Evolutionary conservation across 1,140 invertebrate species (phyloP).

Genomic region (Aphaenogaster floridana): DNA sequence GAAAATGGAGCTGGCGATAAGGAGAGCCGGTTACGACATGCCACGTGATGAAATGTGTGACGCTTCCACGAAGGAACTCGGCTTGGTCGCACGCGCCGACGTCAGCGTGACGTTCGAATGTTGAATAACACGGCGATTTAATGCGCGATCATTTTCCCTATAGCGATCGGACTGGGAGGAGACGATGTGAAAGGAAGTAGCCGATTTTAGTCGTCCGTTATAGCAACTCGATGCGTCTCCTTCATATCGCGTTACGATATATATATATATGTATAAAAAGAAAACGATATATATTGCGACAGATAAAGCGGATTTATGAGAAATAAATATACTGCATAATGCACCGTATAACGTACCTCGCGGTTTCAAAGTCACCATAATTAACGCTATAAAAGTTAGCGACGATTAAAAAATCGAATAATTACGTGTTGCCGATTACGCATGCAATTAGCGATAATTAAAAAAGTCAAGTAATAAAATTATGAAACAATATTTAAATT

Average conservation of each 20-base stretch:
- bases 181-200: constrained; percentile 51
- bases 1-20: constrained; percentile 54
- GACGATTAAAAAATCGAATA: not conserved
- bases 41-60: constrained; percentile 44
- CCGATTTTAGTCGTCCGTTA: constrained; percentile 50
- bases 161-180: constrained; percentile 21
- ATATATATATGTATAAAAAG: not conserved
- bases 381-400: not conserved
- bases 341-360: no score
- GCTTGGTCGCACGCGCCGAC: constrained; percentile 50
- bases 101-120: constrained; percentile 58
- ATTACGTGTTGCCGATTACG: not conserved
- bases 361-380: not conserved
- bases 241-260: not conserved
- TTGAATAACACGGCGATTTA: constrained; percentile 45
- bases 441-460: not conserved
- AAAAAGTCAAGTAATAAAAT: not conserved
- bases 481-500: not conserved
- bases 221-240: constrained; percentile 9
- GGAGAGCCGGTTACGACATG: constrained; percentile 42
- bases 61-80: constrained; percentile 38
- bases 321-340: not conserved
- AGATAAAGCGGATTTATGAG: not conserved
- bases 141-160: constrained; percentile 52
- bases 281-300: not conserved